phyloP scores from a whole-genome alignment of 2,113 vertebrate species.

The Sterna hirundo region DNA sequence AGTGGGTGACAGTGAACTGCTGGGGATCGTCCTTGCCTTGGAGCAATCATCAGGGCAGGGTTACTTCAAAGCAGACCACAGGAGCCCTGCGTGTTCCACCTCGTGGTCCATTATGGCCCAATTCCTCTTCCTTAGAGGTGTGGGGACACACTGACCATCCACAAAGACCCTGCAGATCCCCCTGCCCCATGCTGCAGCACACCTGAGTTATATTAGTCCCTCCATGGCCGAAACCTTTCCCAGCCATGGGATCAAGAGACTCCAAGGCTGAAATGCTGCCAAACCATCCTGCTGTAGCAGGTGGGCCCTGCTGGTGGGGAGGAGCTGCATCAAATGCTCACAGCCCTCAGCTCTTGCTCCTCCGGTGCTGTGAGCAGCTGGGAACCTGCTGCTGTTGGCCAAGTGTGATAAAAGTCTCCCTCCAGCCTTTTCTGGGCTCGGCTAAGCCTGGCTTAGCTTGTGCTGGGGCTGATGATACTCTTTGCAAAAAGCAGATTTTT shows the following conservation, averaged over 20 bases:
- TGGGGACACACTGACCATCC: background rate
- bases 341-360: background rate
- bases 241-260: background rate
- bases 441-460: background rate
- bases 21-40: background rate
- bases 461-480: background rate
- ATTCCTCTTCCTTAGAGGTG: background rate
- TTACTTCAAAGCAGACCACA: background rate
- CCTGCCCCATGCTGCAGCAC: background rate
- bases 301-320: background rate
- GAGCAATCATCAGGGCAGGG: background rate
- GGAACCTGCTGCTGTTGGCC: background rate
- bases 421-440: background rate
- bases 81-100: background rate
- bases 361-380: background rate
- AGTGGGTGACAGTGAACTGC: background rate
- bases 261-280: background rate
- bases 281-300: background rate
- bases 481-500: background rate
- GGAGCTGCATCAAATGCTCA: background rate
- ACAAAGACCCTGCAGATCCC: background rate
- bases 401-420: constrained; percentile 4
- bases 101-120: background rate
- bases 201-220: background rate
- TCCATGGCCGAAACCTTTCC: background rate